These are phyloP conservation scores for Fragum whitleyi DNA, from an alignment of 2,888 invertebrate genomes.

Conservation along the genomic window DNA sequence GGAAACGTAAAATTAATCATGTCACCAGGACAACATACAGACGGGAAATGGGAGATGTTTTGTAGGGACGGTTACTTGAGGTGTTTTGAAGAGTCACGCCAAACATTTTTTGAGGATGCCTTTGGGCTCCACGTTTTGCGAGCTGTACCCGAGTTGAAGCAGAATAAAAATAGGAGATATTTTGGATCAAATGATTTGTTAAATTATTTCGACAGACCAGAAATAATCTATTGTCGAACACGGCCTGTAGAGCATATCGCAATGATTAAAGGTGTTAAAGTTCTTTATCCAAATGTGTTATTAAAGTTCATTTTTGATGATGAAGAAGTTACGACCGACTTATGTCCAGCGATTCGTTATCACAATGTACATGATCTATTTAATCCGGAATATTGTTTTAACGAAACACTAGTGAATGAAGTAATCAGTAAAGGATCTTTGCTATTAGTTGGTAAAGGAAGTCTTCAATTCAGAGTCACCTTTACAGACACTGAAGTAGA, in stretches of 20 bases:
- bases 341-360: conserved; percentile 18
- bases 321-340: not conserved
- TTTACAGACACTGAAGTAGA: conserved; percentile 25
- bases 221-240: not conserved
- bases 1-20: conserved; percentile 8
- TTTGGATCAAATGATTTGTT: not conserved
- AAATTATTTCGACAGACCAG: not conserved
- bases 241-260: not conserved
- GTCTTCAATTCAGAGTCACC: no score
- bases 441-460: not conserved
- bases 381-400: not conserved
- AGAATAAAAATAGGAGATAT: not conserved
- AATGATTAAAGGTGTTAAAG: not conserved
- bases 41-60: not conserved
- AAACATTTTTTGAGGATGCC: not conserved
- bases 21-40: not conserved
- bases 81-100: not conserved
- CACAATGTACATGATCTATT: not conserved
- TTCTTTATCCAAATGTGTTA: not conserved
- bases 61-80: conserved; percentile 9
- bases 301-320: conserved; percentile 2
- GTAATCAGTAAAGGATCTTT: not conserved
- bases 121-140: conserved; percentile 2
- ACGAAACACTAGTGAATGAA: not conserved
- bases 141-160: not conserved